Conservation (phyloP, 2,797 vertebrate species). For the Acanthopagrus latus region DNA sequence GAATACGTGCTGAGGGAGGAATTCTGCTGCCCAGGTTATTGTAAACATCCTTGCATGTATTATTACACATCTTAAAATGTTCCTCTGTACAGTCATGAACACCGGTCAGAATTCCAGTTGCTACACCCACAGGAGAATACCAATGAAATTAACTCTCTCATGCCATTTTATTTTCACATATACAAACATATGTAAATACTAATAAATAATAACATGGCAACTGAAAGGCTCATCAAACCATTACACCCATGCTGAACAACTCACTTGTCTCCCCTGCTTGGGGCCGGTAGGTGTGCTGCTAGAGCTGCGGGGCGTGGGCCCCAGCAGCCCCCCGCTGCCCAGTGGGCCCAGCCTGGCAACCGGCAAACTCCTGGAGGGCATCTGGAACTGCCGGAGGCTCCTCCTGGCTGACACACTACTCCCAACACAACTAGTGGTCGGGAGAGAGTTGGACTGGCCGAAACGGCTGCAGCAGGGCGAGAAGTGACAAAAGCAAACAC, state of each 20-base stretch:
- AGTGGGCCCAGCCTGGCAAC: constrained; percentile 91
- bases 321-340: constrained; percentile 90
- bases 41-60: constrained; percentile 66
- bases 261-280: constrained; percentile 96
- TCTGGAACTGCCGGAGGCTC: constrained; percentile 95
- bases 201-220: neutral
- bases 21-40: constrained; percentile 54
- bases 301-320: constrained; percentile 89
- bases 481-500: neutral
- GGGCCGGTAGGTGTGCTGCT: constrained; percentile 92
- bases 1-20: constrained; percentile 61
- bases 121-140: neutral
- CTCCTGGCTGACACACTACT: constrained; percentile 89
- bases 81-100: constrained; percentile 42
- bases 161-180: neutral
- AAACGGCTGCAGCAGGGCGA: constrained; percentile 86
- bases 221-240: neutral
- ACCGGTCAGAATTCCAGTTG: constrained; percentile 20
- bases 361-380: constrained; percentile 95
- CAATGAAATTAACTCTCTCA: neutral
- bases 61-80: constrained; percentile 50
- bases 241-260: constrained; percentile 53
- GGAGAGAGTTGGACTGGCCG: constrained; percentile 97
- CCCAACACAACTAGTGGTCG: constrained; percentile 91
- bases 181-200: neutral